These are phyloP conservation scores for Rhagoletis zephyria DNA, from an alignment of 1,140 invertebrate species.

Conservation along the genomic window DNA sequence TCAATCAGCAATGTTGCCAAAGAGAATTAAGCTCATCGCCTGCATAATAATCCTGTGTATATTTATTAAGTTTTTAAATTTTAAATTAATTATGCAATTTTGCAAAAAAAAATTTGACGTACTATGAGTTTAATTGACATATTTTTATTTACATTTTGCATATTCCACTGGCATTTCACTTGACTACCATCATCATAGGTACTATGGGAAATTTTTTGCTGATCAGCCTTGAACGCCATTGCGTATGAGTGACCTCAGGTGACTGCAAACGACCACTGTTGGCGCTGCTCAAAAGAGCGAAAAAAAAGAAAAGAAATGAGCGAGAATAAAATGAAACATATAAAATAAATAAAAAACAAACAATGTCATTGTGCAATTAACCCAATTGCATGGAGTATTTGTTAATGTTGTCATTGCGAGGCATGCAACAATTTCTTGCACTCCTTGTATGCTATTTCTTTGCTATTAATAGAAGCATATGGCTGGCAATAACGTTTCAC, in stretches of 20 bases:
- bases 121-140: background rate
- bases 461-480: constrained; percentile 9
- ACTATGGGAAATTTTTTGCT: background rate
- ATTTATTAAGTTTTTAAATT: too few relatives aligned
- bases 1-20: too few relatives aligned
- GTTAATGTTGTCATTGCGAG: constrained; percentile 29
- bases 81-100: too few relatives aligned
- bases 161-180: background rate
- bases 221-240: background rate
- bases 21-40: too few relatives aligned
- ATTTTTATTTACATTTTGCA: background rate
- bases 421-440: background rate
- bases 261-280: background rate
- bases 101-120: too few relatives aligned
- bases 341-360: constrained; percentile 31
- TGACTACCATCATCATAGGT: background rate
- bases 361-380: constrained; percentile 18
- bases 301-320: background rate
- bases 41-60: too few relatives aligned
- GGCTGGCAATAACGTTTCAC: background rate
- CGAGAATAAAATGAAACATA: background rate
- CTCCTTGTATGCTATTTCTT: background rate
- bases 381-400: constrained; percentile 33
- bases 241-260: constrained; percentile 12
- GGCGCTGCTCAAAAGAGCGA: background rate